phyloP scores from a whole-genome alignment of 2,888 invertebrate genomes.

The Ceriagrion tenellum region DNA sequence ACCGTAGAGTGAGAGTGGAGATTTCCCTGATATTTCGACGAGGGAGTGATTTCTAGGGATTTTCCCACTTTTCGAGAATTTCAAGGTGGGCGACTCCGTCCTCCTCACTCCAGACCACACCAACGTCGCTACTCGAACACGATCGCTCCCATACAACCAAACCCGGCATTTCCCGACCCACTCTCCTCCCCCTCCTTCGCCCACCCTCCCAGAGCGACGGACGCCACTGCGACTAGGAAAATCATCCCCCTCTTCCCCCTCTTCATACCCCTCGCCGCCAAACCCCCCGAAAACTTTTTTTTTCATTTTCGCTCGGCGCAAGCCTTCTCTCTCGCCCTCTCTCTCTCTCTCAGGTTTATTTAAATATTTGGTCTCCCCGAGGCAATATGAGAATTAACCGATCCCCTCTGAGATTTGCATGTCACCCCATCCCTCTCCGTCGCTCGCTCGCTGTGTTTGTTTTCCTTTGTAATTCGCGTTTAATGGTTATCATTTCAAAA shows the following conservation, averaged over 20 bases:
- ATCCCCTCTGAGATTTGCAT: neutral
- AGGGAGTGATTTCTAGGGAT: too few species aligned
- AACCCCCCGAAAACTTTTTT: neutral
- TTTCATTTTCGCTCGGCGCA: neutral
- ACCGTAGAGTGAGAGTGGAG: too few species aligned
- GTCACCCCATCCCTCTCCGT: neutral
- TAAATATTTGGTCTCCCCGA: constrained; percentile 10
- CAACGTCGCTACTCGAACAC: neutral
- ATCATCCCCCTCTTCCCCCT: neutral
- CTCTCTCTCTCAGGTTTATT: neutral
- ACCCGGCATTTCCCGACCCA: too few species aligned
- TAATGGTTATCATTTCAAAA: neutral
- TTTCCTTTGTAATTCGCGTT: neutral
- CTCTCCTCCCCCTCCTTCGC: neutral
- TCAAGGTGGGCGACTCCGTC: neutral
- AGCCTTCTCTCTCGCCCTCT: neutral
- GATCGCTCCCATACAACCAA: too few species aligned
- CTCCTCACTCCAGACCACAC: neutral
- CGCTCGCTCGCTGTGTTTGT: neutral
- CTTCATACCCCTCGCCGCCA: neutral
- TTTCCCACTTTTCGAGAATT: too few species aligned
- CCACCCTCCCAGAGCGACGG: neutral
- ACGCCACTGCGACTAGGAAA: neutral
- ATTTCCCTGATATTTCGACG: too few species aligned
- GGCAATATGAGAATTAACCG: neutral